phyloP scores from a whole-genome alignment of 2,113 vertebrate genomes.

The Todiramphus saurophagus region DNA sequence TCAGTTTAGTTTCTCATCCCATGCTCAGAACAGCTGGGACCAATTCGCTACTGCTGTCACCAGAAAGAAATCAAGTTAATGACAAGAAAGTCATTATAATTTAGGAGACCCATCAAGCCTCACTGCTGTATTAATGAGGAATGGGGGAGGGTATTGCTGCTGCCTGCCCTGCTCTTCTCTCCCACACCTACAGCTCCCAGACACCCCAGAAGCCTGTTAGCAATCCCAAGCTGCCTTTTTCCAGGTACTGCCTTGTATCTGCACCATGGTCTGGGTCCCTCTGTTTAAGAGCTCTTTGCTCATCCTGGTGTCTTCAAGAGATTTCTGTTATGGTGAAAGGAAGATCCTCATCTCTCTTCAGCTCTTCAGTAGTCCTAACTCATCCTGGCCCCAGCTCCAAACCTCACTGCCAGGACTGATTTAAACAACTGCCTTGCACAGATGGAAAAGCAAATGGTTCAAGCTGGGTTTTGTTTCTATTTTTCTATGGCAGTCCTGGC shows the following conservation, averaged over 20 bases:
- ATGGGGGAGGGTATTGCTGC: not conserved
- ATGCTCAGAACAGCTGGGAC: slow-evolving; percentile 22
- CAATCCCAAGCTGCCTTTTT: not conserved
- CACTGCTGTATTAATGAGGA: not conserved
- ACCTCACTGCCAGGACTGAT: not conserved
- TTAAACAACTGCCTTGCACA: not conserved
- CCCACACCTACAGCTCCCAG: not conserved
- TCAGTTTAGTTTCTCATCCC: slow-evolving; percentile 5
- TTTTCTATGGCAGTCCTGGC: not conserved
- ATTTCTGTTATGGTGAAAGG: not conserved
- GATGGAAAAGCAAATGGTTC: slow-evolving; percentile 54
- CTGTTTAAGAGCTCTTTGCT: not conserved
- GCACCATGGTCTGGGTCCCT: rapidly evolving
- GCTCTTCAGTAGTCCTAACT: not conserved
- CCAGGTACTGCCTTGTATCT: not conserved
- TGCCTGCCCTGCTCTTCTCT: not conserved
- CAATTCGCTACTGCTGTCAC: slow-evolving; percentile 30
- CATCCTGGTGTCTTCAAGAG: not conserved
- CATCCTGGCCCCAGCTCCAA: not conserved
- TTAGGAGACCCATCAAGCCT: not conserved
- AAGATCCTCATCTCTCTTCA: not conserved
- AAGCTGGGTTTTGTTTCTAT: not conserved
- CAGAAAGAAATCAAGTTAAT: slow-evolving; percentile 55
- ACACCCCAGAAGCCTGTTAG: not conserved
- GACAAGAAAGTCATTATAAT: slow-evolving; percentile 33